Percentiles rank a stretch among this genome's conserved stretches.
phyloP scores from a whole-genome alignment of 2,113 vertebrate genomes.

The Myotis yumanensis region DNA sequence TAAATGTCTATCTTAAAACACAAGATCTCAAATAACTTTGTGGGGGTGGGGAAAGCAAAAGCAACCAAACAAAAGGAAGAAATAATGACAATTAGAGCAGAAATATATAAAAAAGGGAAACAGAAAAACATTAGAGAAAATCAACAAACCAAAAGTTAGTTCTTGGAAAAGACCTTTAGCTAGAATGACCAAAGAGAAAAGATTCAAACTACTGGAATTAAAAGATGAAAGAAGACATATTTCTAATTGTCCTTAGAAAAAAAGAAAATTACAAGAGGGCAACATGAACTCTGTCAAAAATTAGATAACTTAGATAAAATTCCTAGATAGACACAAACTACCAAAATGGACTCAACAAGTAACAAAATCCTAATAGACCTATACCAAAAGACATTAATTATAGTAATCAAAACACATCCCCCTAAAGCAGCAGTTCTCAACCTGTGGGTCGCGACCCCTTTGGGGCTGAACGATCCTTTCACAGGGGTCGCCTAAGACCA shows the following conservation, averaged over 20 bases:
- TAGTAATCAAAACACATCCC: not conserved
- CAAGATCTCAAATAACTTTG: not conserved
- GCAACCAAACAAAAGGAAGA: not conserved
- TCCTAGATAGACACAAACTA: not conserved
- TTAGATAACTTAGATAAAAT: not conserved
- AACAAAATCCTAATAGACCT: not conserved
- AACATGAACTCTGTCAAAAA: not conserved
- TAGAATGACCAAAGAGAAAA: not conserved
- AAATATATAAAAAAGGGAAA: not conserved
- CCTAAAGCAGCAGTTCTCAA: not conserved
- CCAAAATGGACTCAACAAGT: not conserved
- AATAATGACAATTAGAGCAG: not conserved
- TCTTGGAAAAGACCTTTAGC: not conserved
- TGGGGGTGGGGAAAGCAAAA: not conserved
- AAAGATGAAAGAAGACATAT: not conserved
- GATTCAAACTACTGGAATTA: not conserved
- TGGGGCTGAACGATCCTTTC: too few relatives aligned
- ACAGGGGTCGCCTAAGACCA: too few relatives aligned
- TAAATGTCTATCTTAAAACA: not conserved
- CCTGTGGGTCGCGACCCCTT: too few relatives aligned
- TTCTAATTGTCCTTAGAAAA: not conserved
- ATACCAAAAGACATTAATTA: not conserved
- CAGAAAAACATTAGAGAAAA: not conserved
- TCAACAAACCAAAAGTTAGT: not conserved
- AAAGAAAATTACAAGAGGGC: not conserved